Percentiles rank a stretch among this genome's conserved stretches.
These are phyloP conservation scores for Keiferia lycopersicella DNA, from an alignment of 2,888 invertebrate species.

Conservation along the genomic window DNA sequence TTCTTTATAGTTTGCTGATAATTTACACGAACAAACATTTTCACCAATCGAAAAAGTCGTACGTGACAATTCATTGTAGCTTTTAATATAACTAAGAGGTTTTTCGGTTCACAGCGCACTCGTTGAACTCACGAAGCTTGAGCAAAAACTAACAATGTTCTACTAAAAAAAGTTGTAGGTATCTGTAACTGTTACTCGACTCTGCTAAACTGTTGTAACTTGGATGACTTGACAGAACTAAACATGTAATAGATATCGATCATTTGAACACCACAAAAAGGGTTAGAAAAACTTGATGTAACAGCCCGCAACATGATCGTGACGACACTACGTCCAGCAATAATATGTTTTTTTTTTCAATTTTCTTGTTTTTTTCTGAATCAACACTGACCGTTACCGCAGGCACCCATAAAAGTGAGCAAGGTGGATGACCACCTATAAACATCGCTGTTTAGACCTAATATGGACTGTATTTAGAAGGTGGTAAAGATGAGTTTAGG, in stretches of 20 bases:
- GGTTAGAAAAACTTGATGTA: constrained; percentile 12
- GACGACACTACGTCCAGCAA: constrained; percentile 31
- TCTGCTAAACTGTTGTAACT: not conserved
- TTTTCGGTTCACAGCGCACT: constrained; percentile 11
- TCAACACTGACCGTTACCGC: constrained; percentile 55
- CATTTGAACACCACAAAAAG: not conserved
- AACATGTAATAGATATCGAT: not conserved
- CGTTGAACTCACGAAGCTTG: not conserved
- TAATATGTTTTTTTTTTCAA: constrained; percentile 30
- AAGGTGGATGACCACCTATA: constrained; percentile 58
- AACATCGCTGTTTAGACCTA: constrained; percentile 26
- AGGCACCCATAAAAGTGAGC: constrained; percentile 57
- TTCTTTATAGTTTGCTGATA: too few species aligned
- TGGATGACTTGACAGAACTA: not conserved
- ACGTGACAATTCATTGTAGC: too few species aligned
- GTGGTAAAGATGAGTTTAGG: constrained; percentile 9
- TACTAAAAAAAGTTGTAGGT: not conserved
- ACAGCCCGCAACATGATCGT: constrained; percentile 28
- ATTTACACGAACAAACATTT: too few species aligned
- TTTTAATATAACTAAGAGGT: not conserved
- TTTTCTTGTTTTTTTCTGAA: constrained; percentile 46
- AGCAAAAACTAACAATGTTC: constrained; percentile 1
- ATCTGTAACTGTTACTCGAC: not conserved
- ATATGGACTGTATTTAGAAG: constrained; percentile 32
- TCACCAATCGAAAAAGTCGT: too few species aligned